Base-by-base conservation (phyloP, 2,888 invertebrate species). In the Plagiodera versicolora region DNA sequence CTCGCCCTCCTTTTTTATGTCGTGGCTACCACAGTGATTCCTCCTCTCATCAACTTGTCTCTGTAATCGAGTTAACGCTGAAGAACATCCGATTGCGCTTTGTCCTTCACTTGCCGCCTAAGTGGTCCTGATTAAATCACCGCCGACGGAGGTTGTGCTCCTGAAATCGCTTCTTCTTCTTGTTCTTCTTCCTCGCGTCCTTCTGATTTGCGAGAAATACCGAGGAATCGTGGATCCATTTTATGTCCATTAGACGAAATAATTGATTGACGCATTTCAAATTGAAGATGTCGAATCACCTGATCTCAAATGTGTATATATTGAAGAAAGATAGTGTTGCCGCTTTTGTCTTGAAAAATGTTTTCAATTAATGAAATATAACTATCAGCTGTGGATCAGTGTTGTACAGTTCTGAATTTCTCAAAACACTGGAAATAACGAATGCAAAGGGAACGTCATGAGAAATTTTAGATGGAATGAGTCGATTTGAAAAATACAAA, bases 41-140 rank as follows among this genome's bases (percentile, higher is more conserved):
- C n/a, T 61, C 58, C 59, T 56, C 64, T 63, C 61, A 67, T 65
- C 63, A 65, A 45, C 24, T 35, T 39, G 55, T 50, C 57, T 47
- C 65, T 44, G 39, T 67, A 67, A 67, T 67, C 52, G 45, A 65
- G 62, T 67, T 67, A 65, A 45, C 60, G 58, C 54, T 55, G 60
- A 65, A 65, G 64, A 67, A 67, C 65, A 68, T 70, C 67, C 67
- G 70, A 70, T 70, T 70, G 68, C 70, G 71, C 74, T 74, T 74
- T 74, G 73, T 73, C 70, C 66, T 67, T 67, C 56, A 47, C 56
- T 57, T 58, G 62, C 66, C 63, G 63, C 65, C 66, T 74, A 74
- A 75, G 75, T 74, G 75, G 74, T 64, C 60, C 67, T 74, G 74
- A 75, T 74, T 72, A 68, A 73, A 74, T 74, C 71, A 75, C 61